Evolutionary conservation across 1,140 invertebrate genomes (phyloP).

Genomic region (Augochlora pura): DNA sequence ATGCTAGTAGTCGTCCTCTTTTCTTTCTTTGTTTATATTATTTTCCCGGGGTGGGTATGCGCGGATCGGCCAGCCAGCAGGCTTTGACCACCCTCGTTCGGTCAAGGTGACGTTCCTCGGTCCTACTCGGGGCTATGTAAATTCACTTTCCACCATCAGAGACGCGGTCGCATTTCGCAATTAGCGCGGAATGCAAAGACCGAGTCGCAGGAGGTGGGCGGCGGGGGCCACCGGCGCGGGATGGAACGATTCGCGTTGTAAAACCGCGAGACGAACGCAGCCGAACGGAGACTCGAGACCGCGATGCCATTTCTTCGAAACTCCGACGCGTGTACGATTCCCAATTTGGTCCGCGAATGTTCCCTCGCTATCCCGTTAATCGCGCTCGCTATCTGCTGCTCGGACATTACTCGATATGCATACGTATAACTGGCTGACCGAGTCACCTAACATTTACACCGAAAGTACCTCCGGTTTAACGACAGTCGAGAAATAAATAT

Average conservation of each 20-base stretch:
- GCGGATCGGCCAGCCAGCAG: too few relatives aligned
- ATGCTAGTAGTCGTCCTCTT: too few relatives aligned
- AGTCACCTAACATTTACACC: too few relatives aligned
- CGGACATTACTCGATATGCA: slow-evolving; percentile 13
- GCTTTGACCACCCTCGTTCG: neutral
- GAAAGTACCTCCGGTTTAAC: too few relatives aligned
- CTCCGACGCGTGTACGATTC: slow-evolving; percentile 45
- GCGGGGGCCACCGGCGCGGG: neutral
- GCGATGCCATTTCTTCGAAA: slow-evolving; percentile 11
- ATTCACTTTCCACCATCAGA: slow-evolving; percentile 54
- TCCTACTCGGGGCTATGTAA: slow-evolving; percentile 57
- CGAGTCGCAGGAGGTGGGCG: neutral
- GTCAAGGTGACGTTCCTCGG: neutral
- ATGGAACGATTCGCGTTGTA: slow-evolving; percentile 21
- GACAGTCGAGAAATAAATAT: too few relatives aligned
- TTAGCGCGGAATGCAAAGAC: slow-evolving; percentile 65
- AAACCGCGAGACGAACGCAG: slow-evolving; percentile 30
- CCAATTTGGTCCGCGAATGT: slow-evolving; percentile 48
- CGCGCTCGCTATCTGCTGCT: slow-evolving; percentile 22
- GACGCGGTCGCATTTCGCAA: slow-evolving; percentile 58
- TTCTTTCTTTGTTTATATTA: too few relatives aligned
- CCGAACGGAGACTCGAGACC: too few relatives aligned
- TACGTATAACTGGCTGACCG: too few relatives aligned
- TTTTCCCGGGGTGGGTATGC: too few relatives aligned
- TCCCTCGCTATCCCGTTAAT: slow-evolving; percentile 34